Percentiles rank a stretch among this genome's conserved stretches.
Conservation (phyloP, 2,888 invertebrate species). For the Mythimna lalbum region DNA sequence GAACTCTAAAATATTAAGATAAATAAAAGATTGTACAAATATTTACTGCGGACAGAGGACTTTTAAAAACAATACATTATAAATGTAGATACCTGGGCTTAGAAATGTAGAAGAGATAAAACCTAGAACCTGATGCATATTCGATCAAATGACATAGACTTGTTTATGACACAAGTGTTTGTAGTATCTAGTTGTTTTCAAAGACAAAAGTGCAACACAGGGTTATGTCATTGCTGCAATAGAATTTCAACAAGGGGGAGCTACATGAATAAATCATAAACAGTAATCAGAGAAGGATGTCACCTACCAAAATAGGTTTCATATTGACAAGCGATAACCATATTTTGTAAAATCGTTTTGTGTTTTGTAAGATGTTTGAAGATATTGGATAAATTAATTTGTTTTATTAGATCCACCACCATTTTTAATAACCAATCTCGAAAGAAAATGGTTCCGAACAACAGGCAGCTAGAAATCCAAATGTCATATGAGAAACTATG, state of each 20-base stretch:
- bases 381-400: neutral
- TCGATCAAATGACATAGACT: conserved; percentile 33
- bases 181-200: conserved; percentile 27
- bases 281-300: conserved; percentile 42
- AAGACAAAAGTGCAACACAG: conserved; percentile 56
- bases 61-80: conserved; percentile 21
- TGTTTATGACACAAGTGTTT: conserved; percentile 23
- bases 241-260: conserved; percentile 51
- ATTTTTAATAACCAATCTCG: neutral
- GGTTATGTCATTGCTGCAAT: conserved; percentile 56
- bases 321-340: conserved; percentile 9
- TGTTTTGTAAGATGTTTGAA: neutral
- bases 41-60: conserved; percentile 38
- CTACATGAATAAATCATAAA: conserved; percentile 50
- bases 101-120: conserved; percentile 23
- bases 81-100: neutral
- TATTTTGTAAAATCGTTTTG: conserved; percentile 8
- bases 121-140: conserved; percentile 37
- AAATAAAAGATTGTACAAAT: conserved; percentile 61
- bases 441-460: neutral
- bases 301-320: conserved; percentile 39
- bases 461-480: neutral
- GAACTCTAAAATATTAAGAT: conserved; percentile 61
- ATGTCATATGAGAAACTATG: conserved; percentile 10
- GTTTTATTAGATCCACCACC: neutral